These are phyloP conservation scores for Spodoptera exigua DNA, from an alignment of 2,888 invertebrate genomes.

Conservation along the genomic window DNA sequence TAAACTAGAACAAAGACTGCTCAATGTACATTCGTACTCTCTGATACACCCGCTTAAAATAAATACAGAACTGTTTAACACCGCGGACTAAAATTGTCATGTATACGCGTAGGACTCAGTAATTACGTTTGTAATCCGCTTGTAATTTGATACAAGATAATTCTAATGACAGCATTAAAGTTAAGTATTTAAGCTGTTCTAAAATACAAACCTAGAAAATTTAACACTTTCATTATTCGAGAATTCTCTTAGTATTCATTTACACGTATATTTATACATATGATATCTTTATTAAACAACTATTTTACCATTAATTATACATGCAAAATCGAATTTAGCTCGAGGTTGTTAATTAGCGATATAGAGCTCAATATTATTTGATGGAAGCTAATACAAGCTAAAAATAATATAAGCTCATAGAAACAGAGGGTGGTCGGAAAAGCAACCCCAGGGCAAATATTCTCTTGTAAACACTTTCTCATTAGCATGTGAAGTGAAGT, in stretches of 20 bases:
- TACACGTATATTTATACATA: too few species aligned
- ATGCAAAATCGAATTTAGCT: slow-evolving; percentile 4
- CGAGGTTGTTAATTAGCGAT: slow-evolving; percentile 11
- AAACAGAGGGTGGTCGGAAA: slow-evolving; percentile 25
- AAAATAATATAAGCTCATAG: slow-evolving; percentile 32
- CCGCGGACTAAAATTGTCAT: slow-evolving; percentile 24
- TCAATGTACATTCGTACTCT: slow-evolving; percentile 29
- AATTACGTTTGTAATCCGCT: slow-evolving; percentile 37
- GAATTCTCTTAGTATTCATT: neutral
- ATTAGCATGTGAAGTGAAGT: slow-evolving; percentile 28
- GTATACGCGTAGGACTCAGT: slow-evolving; percentile 17
- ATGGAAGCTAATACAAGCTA: slow-evolving; percentile 16
- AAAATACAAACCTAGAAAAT: slow-evolving; percentile 1
- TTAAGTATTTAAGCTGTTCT: slow-evolving; percentile 12
- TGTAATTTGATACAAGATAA: slow-evolving; percentile 17
- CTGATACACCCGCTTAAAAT: slow-evolving; percentile 35
- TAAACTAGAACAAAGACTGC: slow-evolving; percentile 50
- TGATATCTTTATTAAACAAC: too few species aligned
- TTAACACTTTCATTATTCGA: neutral
- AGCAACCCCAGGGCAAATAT: slow-evolving; percentile 32
- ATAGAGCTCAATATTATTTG: slow-evolving; percentile 19
- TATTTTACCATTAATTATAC: slow-evolving; percentile 2
- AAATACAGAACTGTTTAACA: slow-evolving; percentile 37
- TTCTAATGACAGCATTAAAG: slow-evolving; percentile 8
- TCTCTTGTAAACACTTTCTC: slow-evolving; percentile 30